These are phyloP conservation scores for Malurus elegans DNA, from an alignment of 2,113 vertebrate species.

Conservation along the genomic window DNA sequence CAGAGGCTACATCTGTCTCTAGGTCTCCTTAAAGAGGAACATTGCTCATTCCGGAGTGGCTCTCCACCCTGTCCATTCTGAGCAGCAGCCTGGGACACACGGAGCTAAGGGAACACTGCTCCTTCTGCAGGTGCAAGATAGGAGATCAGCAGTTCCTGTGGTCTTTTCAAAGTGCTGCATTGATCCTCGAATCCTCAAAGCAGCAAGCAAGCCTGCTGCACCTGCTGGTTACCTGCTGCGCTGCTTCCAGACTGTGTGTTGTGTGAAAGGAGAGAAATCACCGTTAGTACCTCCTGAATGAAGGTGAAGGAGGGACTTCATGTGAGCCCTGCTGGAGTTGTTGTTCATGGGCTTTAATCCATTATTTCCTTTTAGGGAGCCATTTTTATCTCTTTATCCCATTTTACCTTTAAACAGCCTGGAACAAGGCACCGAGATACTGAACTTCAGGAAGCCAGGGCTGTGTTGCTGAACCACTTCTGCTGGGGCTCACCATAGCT, in stretches of 20 bases:
- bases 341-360: background rate
- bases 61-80: background rate
- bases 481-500: background rate
- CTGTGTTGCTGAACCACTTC: background rate
- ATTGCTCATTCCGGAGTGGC: rapidly evolving
- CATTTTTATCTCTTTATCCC: background rate
- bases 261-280: background rate
- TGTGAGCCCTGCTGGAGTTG: rapidly evolving
- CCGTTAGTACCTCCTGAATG: background rate
- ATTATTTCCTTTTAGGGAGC: background rate
- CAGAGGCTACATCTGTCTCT: rapidly evolving
- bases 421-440: background rate
- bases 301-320: background rate
- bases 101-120: rapidly evolving
- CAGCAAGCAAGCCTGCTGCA: background rate
- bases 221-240: background rate
- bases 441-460: background rate
- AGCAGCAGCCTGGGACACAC: background rate
- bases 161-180: background rate
- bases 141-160: background rate
- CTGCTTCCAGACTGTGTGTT: rapidly evolving
- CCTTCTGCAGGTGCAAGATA: background rate
- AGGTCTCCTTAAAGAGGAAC: background rate
- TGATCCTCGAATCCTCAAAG: background rate
- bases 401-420: background rate